These are phyloP conservation scores for Neostethus bicornis DNA, from an alignment of 2,797 vertebrate genomes.

Conservation along the genomic window DNA sequence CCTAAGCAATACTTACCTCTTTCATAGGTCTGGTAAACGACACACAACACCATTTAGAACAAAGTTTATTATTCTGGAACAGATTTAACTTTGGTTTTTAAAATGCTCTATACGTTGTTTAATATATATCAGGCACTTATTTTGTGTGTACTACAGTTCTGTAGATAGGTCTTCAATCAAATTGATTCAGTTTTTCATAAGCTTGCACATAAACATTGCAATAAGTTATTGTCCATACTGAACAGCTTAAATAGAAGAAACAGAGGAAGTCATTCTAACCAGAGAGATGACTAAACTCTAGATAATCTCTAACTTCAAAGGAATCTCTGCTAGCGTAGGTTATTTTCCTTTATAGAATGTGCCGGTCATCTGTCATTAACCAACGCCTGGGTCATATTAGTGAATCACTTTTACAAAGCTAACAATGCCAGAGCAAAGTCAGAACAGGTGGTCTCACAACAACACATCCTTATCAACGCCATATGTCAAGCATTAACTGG, in stretches of 20 bases:
- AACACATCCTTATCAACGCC: conserved; percentile 52
- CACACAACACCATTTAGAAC: no score
- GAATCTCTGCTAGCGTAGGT: neutral
- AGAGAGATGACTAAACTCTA: conserved; percentile 9
- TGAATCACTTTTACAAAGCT: conserved; percentile 38
- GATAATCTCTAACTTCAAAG: conserved; percentile 36
- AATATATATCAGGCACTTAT: no score
- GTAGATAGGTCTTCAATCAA: no score
- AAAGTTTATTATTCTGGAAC: no score
- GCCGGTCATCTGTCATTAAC: conserved; percentile 47
- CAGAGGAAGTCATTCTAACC: neutral
- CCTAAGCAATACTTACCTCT: no score
- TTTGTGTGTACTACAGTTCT: no score
- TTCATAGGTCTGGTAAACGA: no score
- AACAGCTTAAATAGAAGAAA: neutral
- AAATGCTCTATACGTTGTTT: no score
- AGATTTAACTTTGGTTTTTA: no score
- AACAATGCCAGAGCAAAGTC: conserved; percentile 39
- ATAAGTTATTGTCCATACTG: no score
- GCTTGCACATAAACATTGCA: no score
- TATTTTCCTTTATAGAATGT: conserved; percentile 1
- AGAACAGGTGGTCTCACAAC: conserved; percentile 66
- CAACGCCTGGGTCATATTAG: conserved; percentile 40
- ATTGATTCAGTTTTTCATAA: no score
- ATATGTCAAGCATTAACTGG: conserved; percentile 63